Conservation (phyloP, 2,888 invertebrate genomes). For the Vanessa cardui region DNA sequence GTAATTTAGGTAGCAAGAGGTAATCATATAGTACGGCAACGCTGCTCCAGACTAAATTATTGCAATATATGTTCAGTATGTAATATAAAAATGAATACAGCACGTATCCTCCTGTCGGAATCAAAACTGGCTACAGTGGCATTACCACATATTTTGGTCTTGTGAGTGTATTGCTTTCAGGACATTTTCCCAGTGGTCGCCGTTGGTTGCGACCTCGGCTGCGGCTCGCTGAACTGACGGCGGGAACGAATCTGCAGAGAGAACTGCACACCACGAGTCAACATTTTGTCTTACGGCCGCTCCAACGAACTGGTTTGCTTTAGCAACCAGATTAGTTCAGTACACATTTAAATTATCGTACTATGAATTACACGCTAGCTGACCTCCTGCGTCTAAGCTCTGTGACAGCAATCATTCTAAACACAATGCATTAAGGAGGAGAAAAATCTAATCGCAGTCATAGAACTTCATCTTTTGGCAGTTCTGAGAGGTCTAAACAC, state of each 20-base stretch:
- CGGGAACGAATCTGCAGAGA: conserved; percentile 80
- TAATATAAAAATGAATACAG: conserved; percentile 76
- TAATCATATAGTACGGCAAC: conserved; percentile 31
- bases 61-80: conserved; percentile 44
- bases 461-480: background rate
- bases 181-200: conserved; percentile 86
- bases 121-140: conserved; percentile 67
- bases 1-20: background rate
- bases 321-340: conserved; percentile 8
- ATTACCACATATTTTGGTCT: conserved; percentile 82
- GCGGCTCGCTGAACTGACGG: conserved; percentile 77
- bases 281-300: conserved; percentile 61
- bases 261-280: conserved; percentile 82
- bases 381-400: conserved; percentile 3
- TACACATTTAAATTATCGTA: background rate
- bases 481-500: background rate
- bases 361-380: background rate
- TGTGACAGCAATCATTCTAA: background rate
- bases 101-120: conserved; percentile 66
- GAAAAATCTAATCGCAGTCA: background rate
- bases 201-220: conserved; percentile 84
- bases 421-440: background rate
- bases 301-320: background rate
- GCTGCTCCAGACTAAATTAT: conserved; percentile 44
- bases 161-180: conserved; percentile 82